Percentiles rank a stretch among this genome's conserved stretches.
These are phyloP conservation scores for Caenorhabditis wallacei DNA, from an alignment of 2,888 invertebrate species.

Conservation along the genomic window DNA sequence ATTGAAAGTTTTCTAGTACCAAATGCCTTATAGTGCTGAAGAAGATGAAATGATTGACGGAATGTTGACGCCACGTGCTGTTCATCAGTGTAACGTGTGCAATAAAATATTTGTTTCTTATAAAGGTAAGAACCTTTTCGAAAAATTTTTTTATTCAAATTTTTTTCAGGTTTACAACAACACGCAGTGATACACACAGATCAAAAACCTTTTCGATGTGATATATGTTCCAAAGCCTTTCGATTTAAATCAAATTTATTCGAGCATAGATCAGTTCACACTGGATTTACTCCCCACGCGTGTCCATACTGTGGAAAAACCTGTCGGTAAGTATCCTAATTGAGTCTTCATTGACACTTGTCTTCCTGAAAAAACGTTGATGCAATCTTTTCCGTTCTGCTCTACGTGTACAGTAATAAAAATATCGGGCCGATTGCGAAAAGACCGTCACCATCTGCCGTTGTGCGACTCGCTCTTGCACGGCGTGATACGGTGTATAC, in stretches of 20 bases:
- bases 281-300: slow-evolving; percentile 81
- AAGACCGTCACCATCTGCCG: slow-evolving; percentile 12
- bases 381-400: neutral
- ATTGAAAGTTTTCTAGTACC: slow-evolving; percentile 36
- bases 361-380: neutral
- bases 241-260: slow-evolving; percentile 83
- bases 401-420: slow-evolving; percentile 55
- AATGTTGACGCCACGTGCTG: slow-evolving; percentile 72
- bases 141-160: neutral
- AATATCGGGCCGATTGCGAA: slow-evolving; percentile 12
- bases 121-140: slow-evolving; percentile 75
- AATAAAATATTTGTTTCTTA: slow-evolving; percentile 83
- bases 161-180: slow-evolving; percentile 81
- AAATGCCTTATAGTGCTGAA: slow-evolving; percentile 44
- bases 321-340: slow-evolving; percentile 74
- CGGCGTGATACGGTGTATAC: slow-evolving; percentile 48
- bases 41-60: slow-evolving; percentile 72
- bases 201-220: slow-evolving; percentile 83
- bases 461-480: slow-evolving; percentile 10
- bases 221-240: slow-evolving; percentile 82
- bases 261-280: slow-evolving; percentile 83
- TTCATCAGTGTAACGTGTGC: slow-evolving; percentile 83
- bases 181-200: slow-evolving; percentile 83
- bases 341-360: neutral
- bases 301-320: slow-evolving; percentile 83